These are phyloP conservation scores for Cranoglanis bouderius DNA, from an alignment of 2,113 vertebrate genomes.

Conservation along the genomic window DNA sequence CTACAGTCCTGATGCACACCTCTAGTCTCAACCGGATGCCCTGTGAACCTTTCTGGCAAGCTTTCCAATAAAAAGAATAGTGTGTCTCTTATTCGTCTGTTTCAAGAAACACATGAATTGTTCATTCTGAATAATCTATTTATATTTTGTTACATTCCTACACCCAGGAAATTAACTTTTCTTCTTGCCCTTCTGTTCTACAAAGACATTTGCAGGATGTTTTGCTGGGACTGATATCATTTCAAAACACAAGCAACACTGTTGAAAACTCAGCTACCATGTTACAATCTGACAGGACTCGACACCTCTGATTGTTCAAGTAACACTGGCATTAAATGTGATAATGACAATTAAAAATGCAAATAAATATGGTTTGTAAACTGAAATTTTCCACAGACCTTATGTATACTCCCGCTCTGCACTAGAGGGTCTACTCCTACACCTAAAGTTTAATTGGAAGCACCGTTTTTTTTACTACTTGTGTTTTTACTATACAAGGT, in stretches of 20 bases:
- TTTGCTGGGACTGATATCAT: not conserved
- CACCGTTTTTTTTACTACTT: not conserved
- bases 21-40: not conserved
- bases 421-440: not conserved
- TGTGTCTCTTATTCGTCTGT: not conserved
- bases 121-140: not conserved
- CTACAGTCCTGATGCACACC: not conserved
- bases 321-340: too few species aligned
- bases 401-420: too few species aligned
- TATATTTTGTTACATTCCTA: not conserved
- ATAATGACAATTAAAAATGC: too few species aligned
- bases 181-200: too few species aligned
- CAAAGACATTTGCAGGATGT: not conserved
- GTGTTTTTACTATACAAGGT: not conserved
- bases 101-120: not conserved
- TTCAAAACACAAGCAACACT: too few species aligned
- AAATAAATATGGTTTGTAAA: not conserved
- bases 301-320: not conserved
- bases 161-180: not conserved
- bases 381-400: not conserved
- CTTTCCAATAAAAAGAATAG: not conserved
- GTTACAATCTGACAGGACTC: not conserved
- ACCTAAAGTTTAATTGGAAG: not conserved
- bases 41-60: not conserved
- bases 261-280: not conserved